Percentiles rank a stretch among this genome's conserved stretches.
phyloP scores from a whole-genome alignment of 2,888 invertebrate genomes.

The Meghimatium bilineatum region DNA sequence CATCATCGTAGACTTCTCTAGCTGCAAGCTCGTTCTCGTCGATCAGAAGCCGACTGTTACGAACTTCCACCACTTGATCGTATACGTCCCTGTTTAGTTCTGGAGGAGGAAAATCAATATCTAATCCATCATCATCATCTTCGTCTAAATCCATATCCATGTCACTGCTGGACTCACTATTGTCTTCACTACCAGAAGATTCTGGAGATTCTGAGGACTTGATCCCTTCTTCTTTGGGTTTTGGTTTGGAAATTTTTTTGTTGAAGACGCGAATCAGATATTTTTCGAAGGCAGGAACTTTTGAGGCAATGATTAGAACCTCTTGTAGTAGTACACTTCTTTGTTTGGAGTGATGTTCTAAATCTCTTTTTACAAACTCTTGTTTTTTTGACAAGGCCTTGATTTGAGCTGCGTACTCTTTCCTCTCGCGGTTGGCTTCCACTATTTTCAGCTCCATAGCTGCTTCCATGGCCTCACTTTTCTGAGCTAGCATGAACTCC shows the following conservation, averaged over 20 bases:
- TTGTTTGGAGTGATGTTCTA: constrained; percentile 32
- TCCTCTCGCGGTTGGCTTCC: constrained; percentile 35
- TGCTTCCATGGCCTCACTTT: constrained; percentile 43
- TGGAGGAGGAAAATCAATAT: constrained; percentile 44
- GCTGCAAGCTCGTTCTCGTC: constrained; percentile 34
- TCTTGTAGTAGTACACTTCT: constrained; percentile 34
- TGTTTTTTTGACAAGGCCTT: constrained; percentile 31
- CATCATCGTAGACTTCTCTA: constrained; percentile 27
- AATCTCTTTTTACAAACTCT: constrained; percentile 30
- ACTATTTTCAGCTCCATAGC: constrained; percentile 29
- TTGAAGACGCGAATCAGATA: constrained; percentile 45
- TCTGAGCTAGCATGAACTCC: constrained; percentile 43
- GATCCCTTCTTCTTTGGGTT: neutral
- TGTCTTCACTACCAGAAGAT: constrained; percentile 12
- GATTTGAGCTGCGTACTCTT: constrained; percentile 28
- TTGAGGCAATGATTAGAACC: constrained; percentile 32
- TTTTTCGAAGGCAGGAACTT: constrained; percentile 42
- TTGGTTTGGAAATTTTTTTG: constrained; percentile 33
- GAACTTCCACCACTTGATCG: constrained; percentile 35
- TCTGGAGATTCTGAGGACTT: neutral
- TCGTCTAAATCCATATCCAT: constrained; percentile 41
- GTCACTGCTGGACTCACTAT: constrained; percentile 38
- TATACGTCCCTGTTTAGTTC: constrained; percentile 40
- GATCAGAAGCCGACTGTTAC: constrained; percentile 3
- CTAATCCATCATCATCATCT: constrained; percentile 44